Conservation (phyloP, 2,797 vertebrate species). For the Babyrousa celebensis region DNA sequence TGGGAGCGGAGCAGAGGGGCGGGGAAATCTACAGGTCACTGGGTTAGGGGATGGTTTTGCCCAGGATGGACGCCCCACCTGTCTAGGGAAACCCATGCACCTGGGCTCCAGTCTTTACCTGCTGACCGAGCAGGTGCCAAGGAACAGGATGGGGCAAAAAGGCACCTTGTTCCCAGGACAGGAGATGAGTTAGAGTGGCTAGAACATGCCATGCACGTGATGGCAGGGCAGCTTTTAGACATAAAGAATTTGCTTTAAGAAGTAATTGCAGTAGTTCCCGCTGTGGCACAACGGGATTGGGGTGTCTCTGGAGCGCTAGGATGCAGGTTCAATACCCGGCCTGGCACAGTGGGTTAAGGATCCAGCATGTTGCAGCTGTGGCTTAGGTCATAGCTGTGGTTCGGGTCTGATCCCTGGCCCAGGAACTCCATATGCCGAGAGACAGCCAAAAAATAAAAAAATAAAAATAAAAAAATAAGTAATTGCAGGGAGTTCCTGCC, state of each 20-base stretch:
- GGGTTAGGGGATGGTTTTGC: slow-evolving; percentile 7
- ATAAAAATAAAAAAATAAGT: too few relatives aligned
- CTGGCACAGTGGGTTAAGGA: too few relatives aligned
- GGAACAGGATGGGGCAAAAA: background rate
- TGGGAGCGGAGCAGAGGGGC: background rate
- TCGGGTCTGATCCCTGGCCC: too few relatives aligned
- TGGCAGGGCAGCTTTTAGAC: background rate
- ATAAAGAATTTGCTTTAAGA: background rate
- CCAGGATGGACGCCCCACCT: background rate
- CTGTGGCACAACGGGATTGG: too few relatives aligned
- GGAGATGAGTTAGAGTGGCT: background rate
- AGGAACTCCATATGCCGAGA: too few relatives aligned
- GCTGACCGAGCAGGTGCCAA: background rate
- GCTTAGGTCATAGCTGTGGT: too few relatives aligned
- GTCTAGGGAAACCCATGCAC: background rate
- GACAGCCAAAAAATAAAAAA: too few relatives aligned
- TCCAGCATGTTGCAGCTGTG: too few relatives aligned
- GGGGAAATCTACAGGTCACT: background rate
- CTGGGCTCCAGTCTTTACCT: background rate
- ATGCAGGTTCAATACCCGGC: too few relatives aligned
- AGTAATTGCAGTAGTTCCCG: background rate
- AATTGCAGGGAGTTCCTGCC: too few relatives aligned
- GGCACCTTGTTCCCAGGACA: background rate
- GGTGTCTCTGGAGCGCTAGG: too few relatives aligned
- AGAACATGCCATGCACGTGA: too few relatives aligned